Base-by-base conservation (phyloP, 1,140 invertebrate genomes). In the Akabosia matsudoensis region DNA sequence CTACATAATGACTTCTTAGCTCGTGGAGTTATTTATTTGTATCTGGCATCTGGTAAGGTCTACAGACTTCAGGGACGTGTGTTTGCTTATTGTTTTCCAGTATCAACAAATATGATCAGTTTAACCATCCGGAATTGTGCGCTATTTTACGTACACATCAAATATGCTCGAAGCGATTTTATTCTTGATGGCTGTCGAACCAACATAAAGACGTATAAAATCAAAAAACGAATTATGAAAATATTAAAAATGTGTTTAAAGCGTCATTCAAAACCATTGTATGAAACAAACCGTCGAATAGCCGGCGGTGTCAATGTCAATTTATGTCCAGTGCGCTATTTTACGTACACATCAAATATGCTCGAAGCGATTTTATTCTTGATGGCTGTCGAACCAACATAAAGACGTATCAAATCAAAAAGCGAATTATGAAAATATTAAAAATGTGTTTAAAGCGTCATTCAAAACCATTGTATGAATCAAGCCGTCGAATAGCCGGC, bases 251-350 rank as follows among this genome's bases (percentile, higher is more conserved):
- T 45, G 37, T 45, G 37, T 45, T 45, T n/a, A 18, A 10, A 45
- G 18, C 37, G 37, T 45, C 37, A 45, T 45, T 45, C 37, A 45
- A 45, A 45, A 7, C 37, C 37, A 45, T 45, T 45, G 37, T 45
- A 18, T 45, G 7, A 18, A 18, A 10, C 7, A 10, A 45, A 45
- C 37, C 37, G 37, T 10, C 37, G 7, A 18, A 45, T n/a, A n/a
- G n/a, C n/a, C n/a, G 37, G 7, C 37, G 54, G 61, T 67, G 61
- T 67, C 61, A 30, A 67, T 67, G 61, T 67, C 61, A 67, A 67
- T 67, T 67, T 67, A 67, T 67, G 61, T 67, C 61, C 22, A 30
- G n/a, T n/a, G n/a, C n/a, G n/a, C n/a, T n/a, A n/a, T n/a, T n/a
- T n/a, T n/a, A n/a, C n/a, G n/a, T n/a, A n/a, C n/a, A n/a, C n/a